These are phyloP conservation scores for Stigmatopora nigra DNA, from an alignment of 2,113 vertebrate species.

Conservation along the genomic window DNA sequence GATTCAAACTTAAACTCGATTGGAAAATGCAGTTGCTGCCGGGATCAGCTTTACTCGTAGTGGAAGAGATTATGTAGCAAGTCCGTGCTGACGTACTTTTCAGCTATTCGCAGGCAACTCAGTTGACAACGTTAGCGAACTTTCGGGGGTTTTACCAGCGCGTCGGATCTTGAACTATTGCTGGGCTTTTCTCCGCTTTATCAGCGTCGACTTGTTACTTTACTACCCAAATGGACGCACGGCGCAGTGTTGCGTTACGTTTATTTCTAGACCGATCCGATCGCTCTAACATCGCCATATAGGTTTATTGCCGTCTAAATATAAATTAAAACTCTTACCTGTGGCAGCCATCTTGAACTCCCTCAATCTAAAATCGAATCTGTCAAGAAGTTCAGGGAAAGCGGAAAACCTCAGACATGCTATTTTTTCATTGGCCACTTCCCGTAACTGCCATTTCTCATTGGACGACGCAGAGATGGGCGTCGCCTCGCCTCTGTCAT, in stretches of 20 bases:
- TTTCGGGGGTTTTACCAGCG: slow-evolving; percentile 29
- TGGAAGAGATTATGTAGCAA: slow-evolving; percentile 42
- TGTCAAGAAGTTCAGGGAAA: slow-evolving; percentile 68
- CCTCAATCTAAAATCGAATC: slow-evolving; percentile 69
- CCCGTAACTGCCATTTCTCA: slow-evolving; percentile 4
- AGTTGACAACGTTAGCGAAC: slow-evolving; percentile 34
- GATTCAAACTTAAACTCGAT: neutral
- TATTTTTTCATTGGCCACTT: slow-evolving; percentile 53
- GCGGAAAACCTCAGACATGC: slow-evolving; percentile 58
- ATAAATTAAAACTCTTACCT: slow-evolving; percentile 68
- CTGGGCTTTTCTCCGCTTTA: slow-evolving; percentile 6
- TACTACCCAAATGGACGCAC: neutral
- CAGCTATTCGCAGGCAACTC: slow-evolving; percentile 30
- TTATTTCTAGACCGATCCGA: too few species aligned
- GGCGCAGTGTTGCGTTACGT: neutral
- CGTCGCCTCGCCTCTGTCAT: slow-evolving; percentile 1
- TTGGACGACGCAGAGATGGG: slow-evolving; percentile 27
- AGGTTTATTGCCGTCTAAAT: slow-evolving; percentile 22
- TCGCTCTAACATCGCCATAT: neutral
- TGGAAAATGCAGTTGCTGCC: slow-evolving; percentile 14
- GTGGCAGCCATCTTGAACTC: slow-evolving; percentile 76
- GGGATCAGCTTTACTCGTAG: neutral
- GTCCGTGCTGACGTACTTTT: slow-evolving; percentile 15
- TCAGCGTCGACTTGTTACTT: neutral
- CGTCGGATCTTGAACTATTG: slow-evolving; percentile 27